A percentile compares a stretch with the other conserved stretches of the same genome.
These are phyloP conservation scores for Trachemys scripta DNA, from an alignment of 2,113 vertebrate genomes.

Conservation along the genomic window DNA sequence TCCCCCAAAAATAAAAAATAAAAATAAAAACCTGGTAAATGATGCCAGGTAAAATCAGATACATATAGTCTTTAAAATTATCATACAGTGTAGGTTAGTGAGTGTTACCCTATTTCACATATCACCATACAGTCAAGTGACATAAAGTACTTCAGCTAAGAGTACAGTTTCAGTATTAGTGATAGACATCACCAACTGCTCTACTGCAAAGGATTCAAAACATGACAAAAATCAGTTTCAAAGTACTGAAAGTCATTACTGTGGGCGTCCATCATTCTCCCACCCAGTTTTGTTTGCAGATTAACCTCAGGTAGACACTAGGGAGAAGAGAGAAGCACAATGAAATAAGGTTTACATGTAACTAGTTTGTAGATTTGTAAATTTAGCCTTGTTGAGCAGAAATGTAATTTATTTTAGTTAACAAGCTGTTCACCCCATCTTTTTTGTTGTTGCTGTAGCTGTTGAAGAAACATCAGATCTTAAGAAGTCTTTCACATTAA, in stretches of 20 bases:
- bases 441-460: not conserved
- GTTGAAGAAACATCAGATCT: not conserved
- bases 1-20: not conserved
- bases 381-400: not conserved
- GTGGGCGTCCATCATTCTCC: not conserved
- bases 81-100: not conserved
- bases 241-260: not conserved
- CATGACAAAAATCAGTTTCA: not conserved
- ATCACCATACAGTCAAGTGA: not conserved
- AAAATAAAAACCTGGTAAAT: not conserved
- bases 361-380: not conserved
- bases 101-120: not conserved
- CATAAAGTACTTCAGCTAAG: not conserved
- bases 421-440: not conserved
- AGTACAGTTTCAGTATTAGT: not conserved
- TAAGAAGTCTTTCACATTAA: not conserved
- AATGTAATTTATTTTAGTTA: not conserved
- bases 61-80: not conserved
- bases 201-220: not conserved
- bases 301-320: not conserved
- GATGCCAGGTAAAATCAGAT: not conserved
- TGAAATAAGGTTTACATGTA: not conserved
- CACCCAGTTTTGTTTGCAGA: accelerated
- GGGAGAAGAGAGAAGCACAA: not conserved
- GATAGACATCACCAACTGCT: not conserved